Base-by-base conservation (phyloP, 2,888 invertebrate species). In the Venusia cambrica region DNA sequence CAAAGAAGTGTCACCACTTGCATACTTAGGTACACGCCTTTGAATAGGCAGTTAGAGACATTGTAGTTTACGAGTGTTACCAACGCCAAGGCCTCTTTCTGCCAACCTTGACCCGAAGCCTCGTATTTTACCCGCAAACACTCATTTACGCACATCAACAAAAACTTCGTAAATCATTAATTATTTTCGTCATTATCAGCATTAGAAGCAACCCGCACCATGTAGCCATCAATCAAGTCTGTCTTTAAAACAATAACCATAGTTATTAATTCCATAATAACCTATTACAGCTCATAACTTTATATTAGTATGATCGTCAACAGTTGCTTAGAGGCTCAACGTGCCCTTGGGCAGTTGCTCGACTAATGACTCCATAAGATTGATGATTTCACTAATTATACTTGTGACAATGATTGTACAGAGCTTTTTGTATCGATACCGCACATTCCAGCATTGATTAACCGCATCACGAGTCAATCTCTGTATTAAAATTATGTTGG, bases 301-400 rank as follows among this genome's bases (percentile, higher is more conserved):
- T 64, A 69, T 76, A 77, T 75, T 72, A 67, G 60, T 57, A 57
- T 62, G 72, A 76, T 76, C 70, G 74, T 79, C 79, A 76, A 73
- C 77, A 71, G 76, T 70, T 74, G 75, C 71, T 79, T 78, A 77
- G 68, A 68, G 62, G n/a, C n/a, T n/a, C n/a, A n/a, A n/a, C 19
- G 51, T 73, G 78, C 75, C 83, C 83, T 81, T 80, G 83, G 73
- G 73, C 76, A 64, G 60, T 62, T 59, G 69, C 62, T 65, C 56
- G 57, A 55, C 74, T 84, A 84, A 84, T 80, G 80, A 72, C 73
- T 66, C 39, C 42, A 41, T 45, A 78, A 76, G 85, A 85, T 85
- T 83, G 74, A 85, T 84, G 83, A 73, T 73, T 74, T 70, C 44
- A 75, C 77, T 84, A 84, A 85, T 85, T 83, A 83, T 61, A 68